Percentiles rank a stretch among this genome's conserved stretches.
phyloP scores from a whole-genome alignment of 2,113 vertebrate species.

The Proterorhinus semilunaris region DNA sequence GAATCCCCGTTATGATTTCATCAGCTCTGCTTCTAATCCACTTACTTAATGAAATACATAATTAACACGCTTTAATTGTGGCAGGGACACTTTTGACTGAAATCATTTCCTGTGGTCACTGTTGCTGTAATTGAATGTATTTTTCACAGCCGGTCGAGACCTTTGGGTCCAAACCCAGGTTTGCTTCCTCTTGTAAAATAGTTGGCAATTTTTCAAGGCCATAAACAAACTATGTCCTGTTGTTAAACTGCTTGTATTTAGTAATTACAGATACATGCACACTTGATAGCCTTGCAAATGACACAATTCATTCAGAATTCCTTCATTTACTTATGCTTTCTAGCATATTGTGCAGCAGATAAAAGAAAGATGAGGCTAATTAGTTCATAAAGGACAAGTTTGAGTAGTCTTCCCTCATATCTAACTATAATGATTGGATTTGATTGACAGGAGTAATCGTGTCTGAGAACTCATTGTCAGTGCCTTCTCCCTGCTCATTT shows the following conservation, averaged over 20 bases:
- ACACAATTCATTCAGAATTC: constrained; percentile 2
- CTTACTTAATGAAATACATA: constrained; percentile 99
- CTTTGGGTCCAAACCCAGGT: constrained; percentile 82
- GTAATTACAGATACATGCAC: background rate
- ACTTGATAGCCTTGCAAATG: constrained; percentile 1
- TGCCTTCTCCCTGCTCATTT: constrained; percentile 29
- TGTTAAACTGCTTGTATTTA: constrained; percentile 4
- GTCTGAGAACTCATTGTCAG: constrained; percentile 7
- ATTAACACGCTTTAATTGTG: constrained; percentile 98
- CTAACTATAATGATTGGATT: constrained; percentile 6
- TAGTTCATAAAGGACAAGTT: constrained; percentile 18
- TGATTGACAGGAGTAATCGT: constrained; percentile 2
- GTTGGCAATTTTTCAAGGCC: constrained; percentile 11
- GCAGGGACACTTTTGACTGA: constrained; percentile 95
- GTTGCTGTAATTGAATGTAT: constrained; percentile 94
- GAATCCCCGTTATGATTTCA: constrained; percentile 83
- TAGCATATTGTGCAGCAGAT: background rate
- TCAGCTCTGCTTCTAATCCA: constrained; percentile 93
- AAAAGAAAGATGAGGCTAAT: constrained; percentile 5
- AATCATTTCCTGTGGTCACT: constrained; percentile 96
- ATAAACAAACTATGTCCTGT: constrained; percentile 8
- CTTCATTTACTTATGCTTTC: background rate
- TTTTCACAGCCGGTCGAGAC: constrained; percentile 88
- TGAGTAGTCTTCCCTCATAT: constrained; percentile 20
- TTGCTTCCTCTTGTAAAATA: constrained; percentile 62